A percentile compares a stretch with the other conserved stretches of the same genome.
Evolutionary conservation across 1,140 invertebrate genomes (phyloP).

Genomic region (Sweltsa coloradensis): DNA sequence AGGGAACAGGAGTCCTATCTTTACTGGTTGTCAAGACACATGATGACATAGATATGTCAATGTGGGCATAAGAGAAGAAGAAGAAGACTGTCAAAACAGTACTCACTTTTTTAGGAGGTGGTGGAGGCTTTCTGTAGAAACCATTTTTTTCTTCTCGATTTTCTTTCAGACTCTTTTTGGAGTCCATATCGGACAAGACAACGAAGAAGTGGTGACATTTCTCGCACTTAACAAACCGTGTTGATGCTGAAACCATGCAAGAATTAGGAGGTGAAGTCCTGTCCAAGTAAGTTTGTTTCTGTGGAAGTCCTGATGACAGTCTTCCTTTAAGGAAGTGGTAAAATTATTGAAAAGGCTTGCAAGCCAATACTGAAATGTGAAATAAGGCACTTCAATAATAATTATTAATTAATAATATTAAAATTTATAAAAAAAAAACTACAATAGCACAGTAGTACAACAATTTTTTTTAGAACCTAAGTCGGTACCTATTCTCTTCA

Average conservation of each 20-base stretch:
- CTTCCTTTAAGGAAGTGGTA: background rate
- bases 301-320: background rate
- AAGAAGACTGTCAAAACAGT: conserved; percentile 6
- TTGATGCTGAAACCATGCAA: conserved; percentile 45
- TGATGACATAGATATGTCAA: too few relatives aligned
- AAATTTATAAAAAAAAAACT: background rate
- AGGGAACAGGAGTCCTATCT: too few relatives aligned
- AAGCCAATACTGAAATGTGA: too few relatives aligned
- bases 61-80: too few relatives aligned
- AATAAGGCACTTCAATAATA: too few relatives aligned
- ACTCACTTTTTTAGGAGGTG: conserved; percentile 77
- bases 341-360: background rate
- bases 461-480: too few relatives aligned
- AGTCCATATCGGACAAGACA: conserved; percentile 85
- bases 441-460: too few relatives aligned
- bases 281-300: background rate
- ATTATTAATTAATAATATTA: background rate
- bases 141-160: conserved; percentile 46
- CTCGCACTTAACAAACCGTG: conserved; percentile 93
- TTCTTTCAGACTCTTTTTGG: conserved; percentile 73
- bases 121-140: conserved; percentile 67
- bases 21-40: too few relatives aligned
- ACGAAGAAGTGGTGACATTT: conserved; percentile 98
- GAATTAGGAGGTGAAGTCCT: conserved; percentile 8
- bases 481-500: too few relatives aligned